These are phyloP conservation scores for Epicampocera succincta DNA, from an alignment of 2,888 invertebrate species.

Conservation along the genomic window DNA sequence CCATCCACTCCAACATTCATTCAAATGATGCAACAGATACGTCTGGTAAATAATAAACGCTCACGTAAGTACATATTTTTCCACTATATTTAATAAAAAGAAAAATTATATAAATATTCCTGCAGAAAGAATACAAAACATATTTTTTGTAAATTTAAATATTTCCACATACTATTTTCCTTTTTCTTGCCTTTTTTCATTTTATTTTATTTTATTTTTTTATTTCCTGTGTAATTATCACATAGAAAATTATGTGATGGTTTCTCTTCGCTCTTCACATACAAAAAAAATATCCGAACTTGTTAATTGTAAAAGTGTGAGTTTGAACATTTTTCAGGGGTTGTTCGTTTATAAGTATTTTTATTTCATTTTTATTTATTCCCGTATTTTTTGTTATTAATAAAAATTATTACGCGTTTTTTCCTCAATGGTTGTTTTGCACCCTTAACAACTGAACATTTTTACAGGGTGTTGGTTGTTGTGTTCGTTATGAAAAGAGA, in stretches of 20 bases:
- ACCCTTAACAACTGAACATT: slow-evolving; percentile 58
- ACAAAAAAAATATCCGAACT: slow-evolving; percentile 11
- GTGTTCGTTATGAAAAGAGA: slow-evolving; percentile 48
- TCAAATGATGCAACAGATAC: slow-evolving; percentile 31
- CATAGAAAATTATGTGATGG: slow-evolving; percentile 36
- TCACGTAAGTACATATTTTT: background rate
- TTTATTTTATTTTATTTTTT: slow-evolving; percentile 17
- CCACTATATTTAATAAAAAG: slow-evolving; percentile 6
- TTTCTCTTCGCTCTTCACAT: slow-evolving; percentile 36
- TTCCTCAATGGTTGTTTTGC: slow-evolving; percentile 58
- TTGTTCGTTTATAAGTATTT: slow-evolving; percentile 62
- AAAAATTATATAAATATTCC: slow-evolving; percentile 25
- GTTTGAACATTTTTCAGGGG: slow-evolving; percentile 52
- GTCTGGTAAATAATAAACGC: slow-evolving; percentile 49
- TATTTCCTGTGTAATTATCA: slow-evolving; percentile 69
- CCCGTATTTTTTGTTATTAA: slow-evolving; percentile 45
- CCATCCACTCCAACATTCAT: background rate
- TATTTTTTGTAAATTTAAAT: slow-evolving; percentile 66
- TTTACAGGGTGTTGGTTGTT: slow-evolving; percentile 66
- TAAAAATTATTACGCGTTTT: slow-evolving; percentile 64
- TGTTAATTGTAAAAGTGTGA: slow-evolving; percentile 27
- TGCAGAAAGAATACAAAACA: slow-evolving; percentile 17
- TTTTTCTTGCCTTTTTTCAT: slow-evolving; percentile 14
- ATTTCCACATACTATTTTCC: slow-evolving; percentile 27
- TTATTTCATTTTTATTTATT: slow-evolving; percentile 51